Evolutionary conservation across 2,113 vertebrate genomes (phyloP), one percentile per base, ranked within the genome.

Genomic region (Otolemur garnettii): DNA sequence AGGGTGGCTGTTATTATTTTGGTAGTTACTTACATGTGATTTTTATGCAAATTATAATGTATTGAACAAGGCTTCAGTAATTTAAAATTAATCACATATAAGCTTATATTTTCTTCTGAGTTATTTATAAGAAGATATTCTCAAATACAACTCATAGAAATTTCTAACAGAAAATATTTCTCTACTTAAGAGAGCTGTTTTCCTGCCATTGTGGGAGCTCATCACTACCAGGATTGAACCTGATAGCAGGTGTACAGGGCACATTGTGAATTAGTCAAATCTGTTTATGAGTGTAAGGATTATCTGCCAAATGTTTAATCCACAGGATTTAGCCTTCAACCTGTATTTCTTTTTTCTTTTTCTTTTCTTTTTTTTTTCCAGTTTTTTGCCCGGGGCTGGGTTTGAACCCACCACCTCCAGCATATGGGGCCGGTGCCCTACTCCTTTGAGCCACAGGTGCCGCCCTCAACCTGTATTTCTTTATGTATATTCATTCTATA

Each of bases 81-180:
- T 60, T 94, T 81, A 74, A 92, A 90, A 72, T 38, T 95, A n/a
- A 92, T 85, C 82, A 22, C 42, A 90, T 57, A 8, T 38, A 66
- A 88, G 12, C 30, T 90, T 87, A 28, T 92, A 22, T 87, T 95
- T 84, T 30, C 35, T 53, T 94, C 35, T 86, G 33, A 71, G 19
- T n/a, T 83, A 50, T 60, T 69, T 71, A 8, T 81, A 68, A 84
- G 59, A 72, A 90, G 59, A 30, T 30, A 87, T 75, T 94, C 15
- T 74, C 86, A 93, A 87, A 77, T 71, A 81, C 79, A 83, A 92
- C 15, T 28, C 62, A 77, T 2, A 78, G 22, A 74, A 69, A 69
- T 90, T 55, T 87, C 71, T 75, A 90, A 68, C 78, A 93, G 64
- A 64, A 91, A 92, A 84, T 84, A 95, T 77, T 83, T 90, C 30